A percentile compares a stretch with the other conserved stretches of the same genome.
Evolutionary conservation across 2,797 vertebrate genomes (phyloP).

Genomic region (Arctocebus calabarensis): DNA sequence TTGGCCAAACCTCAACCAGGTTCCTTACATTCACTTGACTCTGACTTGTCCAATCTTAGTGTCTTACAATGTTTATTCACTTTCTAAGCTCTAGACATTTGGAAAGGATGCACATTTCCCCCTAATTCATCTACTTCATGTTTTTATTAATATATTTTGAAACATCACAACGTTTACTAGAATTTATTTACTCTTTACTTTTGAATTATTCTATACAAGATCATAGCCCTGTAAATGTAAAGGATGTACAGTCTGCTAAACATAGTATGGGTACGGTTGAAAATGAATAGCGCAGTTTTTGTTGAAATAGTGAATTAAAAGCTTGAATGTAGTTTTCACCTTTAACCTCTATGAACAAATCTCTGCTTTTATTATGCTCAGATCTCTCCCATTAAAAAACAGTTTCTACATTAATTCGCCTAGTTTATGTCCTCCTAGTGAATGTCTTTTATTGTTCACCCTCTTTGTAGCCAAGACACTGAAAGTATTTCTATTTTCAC

Average conservation of each 20-base stretch:
- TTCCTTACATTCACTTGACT: background rate
- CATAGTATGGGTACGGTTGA: background rate
- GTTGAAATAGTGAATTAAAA: background rate
- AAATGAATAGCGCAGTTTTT: background rate
- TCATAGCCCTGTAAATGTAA: background rate
- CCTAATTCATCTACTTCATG: background rate
- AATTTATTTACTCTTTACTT: background rate
- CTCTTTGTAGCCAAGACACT: background rate
- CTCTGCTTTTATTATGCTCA: background rate
- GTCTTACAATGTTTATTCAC: background rate
- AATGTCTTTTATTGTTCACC: background rate
- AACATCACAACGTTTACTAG: background rate
- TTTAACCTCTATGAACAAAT: background rate
- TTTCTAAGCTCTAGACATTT: background rate
- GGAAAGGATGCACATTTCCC: background rate
- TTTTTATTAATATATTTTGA: background rate
- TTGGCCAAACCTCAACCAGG: background rate
- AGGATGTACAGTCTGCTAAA: background rate
- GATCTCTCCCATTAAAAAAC: background rate
- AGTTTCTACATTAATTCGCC: background rate
- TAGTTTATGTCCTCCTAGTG: background rate
- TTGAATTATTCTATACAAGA: background rate
- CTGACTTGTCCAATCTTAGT: background rate
- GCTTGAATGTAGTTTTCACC: background rate
- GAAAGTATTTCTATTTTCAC: background rate